Conservation (phyloP, 2,113 vertebrate species). For the Tonatia bakeri region DNA sequence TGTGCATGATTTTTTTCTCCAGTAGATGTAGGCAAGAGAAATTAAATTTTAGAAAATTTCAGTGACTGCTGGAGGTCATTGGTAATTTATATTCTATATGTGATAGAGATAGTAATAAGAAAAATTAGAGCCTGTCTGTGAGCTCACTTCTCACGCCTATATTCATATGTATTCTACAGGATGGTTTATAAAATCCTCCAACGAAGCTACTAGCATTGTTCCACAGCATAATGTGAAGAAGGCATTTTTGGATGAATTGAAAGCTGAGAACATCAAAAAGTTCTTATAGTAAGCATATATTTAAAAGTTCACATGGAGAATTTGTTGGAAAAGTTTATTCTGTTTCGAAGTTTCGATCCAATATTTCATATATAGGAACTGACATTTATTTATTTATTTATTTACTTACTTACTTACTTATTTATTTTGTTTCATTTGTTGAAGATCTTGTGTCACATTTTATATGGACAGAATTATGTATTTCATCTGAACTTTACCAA, state of each 20-base stretch:
- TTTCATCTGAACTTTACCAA: neutral
- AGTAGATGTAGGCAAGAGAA: neutral
- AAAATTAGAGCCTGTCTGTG: neutral
- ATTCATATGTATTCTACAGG: slow-evolving; percentile 80
- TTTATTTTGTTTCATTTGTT: neutral
- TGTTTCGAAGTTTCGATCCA: neutral
- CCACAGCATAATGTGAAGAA: slow-evolving; percentile 74
- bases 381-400: neutral
- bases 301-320: neutral
- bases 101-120: neutral
- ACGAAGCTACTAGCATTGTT: slow-evolving; percentile 1
- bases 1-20: neutral
- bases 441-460: neutral
- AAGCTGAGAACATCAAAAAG: slow-evolving; percentile 88
- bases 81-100: neutral
- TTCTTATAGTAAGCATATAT: slow-evolving; percentile 87
- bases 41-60: neutral
- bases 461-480: neutral
- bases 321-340: neutral
- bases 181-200: slow-evolving; percentile 87
- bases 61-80: neutral
- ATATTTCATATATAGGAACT: neutral
- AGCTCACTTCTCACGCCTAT: neutral
- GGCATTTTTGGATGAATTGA: slow-evolving; percentile 89
- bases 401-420: neutral